phyloP scores from a whole-genome alignment of 2,888 invertebrate genomes.

The Chirona hameri region DNA sequence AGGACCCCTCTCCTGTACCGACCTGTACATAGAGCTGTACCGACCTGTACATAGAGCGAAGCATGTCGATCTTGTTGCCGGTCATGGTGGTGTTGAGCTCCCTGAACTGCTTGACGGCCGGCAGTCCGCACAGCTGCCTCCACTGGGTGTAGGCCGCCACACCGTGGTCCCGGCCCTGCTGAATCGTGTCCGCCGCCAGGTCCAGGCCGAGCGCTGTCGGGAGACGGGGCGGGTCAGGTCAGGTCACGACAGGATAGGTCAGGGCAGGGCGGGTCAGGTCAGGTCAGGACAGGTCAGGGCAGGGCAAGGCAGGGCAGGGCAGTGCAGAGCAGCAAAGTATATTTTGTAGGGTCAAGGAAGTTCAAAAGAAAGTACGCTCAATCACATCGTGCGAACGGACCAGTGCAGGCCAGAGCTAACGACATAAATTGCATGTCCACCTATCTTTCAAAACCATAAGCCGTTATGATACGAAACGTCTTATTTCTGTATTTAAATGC shows the following conservation, averaged over 20 bases:
- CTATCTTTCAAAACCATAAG: no score
- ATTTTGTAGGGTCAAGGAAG: no score
- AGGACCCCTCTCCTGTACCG: no score
- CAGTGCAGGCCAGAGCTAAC: no score
- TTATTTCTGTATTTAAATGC: no score
- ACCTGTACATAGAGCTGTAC: neutral
- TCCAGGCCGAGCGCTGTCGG: slow-evolving; percentile 35
- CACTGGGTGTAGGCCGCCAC: slow-evolving; percentile 68
- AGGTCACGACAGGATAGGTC: neutral
- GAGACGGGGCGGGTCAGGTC: neutral
- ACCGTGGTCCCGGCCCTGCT: slow-evolving; percentile 57
- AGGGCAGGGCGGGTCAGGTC: neutral
- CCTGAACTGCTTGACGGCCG: slow-evolving; percentile 50
- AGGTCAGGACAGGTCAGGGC: neutral
- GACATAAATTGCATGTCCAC: no score
- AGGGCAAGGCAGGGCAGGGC: no score
- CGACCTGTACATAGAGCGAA: slow-evolving; percentile 35
- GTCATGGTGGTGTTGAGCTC: slow-evolving; percentile 57
- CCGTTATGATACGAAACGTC: no score
- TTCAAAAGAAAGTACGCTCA: no score
- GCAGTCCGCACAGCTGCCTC: slow-evolving; percentile 60
- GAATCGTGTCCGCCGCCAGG: slow-evolving; percentile 42
- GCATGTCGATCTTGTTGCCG: slow-evolving; percentile 35
- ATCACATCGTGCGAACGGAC: no score
- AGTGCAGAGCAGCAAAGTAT: no score